Percentiles rank a stretch among this genome's conserved stretches.
These are phyloP conservation scores for Circaetus gallicus DNA, from an alignment of 2,113 vertebrate genomes.

Conservation along the genomic window DNA sequence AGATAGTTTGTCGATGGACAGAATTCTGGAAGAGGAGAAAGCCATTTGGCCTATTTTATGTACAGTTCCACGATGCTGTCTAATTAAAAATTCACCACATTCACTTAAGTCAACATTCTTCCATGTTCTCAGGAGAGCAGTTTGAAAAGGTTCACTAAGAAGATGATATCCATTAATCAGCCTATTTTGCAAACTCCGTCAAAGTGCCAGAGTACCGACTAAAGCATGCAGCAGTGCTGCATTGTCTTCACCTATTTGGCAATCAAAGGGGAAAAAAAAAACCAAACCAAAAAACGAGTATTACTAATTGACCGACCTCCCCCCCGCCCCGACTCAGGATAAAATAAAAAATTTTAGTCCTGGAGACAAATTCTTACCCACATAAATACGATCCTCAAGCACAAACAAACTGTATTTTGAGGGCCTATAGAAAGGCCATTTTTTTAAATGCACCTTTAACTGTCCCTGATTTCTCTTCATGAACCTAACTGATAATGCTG, in stretches of 20 bases:
- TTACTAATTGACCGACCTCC: too few species aligned
- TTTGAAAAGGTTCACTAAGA: neutral
- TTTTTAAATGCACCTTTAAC: neutral
- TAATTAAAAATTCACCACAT: slow-evolving; percentile 17
- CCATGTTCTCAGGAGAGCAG: neutral
- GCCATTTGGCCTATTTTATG: neutral
- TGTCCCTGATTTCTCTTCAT: neutral
- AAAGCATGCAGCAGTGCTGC: neutral
- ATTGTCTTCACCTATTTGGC: neutral
- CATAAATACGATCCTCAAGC: neutral
- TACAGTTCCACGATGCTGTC: neutral
- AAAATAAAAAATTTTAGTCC: neutral
- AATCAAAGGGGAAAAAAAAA: neutral
- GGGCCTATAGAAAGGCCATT: neutral
- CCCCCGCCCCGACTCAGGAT: neutral
- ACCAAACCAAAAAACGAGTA: too few species aligned
- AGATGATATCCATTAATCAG: neutral
- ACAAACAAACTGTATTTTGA: neutral
- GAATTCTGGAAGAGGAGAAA: neutral
- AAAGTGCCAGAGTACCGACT: neutral
- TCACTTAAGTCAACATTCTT: slow-evolving; percentile 1
- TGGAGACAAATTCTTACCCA: neutral
- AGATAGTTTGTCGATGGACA: neutral
- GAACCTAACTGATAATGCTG: neutral
- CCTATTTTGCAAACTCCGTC: neutral